phyloP scores from a whole-genome alignment of 2,113 vertebrate species.

The Sinocyclocheilus anophthalmus region DNA sequence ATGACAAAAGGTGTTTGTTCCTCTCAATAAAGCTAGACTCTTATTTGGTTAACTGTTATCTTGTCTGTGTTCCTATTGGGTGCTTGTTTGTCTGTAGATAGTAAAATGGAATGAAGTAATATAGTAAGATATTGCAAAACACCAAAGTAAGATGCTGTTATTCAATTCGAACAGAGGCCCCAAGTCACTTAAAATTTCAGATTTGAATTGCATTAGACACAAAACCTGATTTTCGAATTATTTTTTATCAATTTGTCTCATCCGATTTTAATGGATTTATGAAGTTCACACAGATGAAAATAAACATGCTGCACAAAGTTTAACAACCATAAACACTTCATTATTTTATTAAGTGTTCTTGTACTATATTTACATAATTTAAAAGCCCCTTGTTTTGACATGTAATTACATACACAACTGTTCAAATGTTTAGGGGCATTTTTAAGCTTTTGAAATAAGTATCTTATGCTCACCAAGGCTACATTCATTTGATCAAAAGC shows the following conservation, averaged over 20 bases:
- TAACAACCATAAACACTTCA: too few species aligned
- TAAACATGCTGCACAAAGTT: too few species aligned
- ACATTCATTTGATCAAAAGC: neutral
- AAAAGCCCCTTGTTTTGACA: neutral
- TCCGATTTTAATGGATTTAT: too few species aligned
- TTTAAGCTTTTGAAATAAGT: neutral
- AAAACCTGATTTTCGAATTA: too few species aligned
- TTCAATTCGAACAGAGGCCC: neutral
- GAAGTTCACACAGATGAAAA: too few species aligned
- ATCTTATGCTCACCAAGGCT: neutral
- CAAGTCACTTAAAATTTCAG: neutral
- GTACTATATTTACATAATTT: neutral
- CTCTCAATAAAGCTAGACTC: conserved; percentile 74
- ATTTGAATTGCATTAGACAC: neutral
- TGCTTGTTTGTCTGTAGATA: neutral
- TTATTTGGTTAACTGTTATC: conserved; percentile 65
- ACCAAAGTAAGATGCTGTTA: neutral
- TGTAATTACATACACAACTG: neutral
- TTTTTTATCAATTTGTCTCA: too few species aligned
- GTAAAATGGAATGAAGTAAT: neutral
- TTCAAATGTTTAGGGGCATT: neutral
- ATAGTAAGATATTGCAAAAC: neutral
- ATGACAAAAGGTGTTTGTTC: conserved; percentile 82
- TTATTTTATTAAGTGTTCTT: too few species aligned
- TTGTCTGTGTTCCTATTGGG: conserved; percentile 20